Evolutionary conservation across 2,888 invertebrate genomes (phyloP), one percentile per base, ranked within the genome.

Genomic region (Drosophila recens): DNA sequence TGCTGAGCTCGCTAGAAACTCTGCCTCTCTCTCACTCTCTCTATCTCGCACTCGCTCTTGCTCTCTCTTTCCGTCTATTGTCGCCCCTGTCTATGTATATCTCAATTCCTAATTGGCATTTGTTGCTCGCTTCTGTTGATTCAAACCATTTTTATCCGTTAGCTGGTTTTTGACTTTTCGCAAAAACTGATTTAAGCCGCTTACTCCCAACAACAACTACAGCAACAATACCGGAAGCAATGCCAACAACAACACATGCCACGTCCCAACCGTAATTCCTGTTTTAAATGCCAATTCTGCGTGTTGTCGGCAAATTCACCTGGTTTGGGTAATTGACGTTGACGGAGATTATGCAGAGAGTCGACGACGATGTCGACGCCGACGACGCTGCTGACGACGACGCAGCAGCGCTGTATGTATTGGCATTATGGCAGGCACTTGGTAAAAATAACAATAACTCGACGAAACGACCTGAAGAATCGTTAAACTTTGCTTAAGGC

Each of bases 251-350:
- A 62, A 48, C 43, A 33, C 49, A 49, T 38, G 53, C 64, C 23
- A 52, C 64, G 20, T 48, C 70, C 33, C 13, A 46, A 17, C 17
- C 42, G 9, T 54, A 42, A 56, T 54, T 48, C 42, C 38, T 68
- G 58, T 71, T 70, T 68, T 54, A 52, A 87, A 73, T 68, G 70
- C 63, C 76, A 74, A 67, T 82, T 75, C 63, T 66, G 72, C 69
- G 75, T 68, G 63, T 66, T 73, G 53, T 34, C 53, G 17, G 43
- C 58, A 23, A 10, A 43, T n/a, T 30, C 59, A 45, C 36, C 54
- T 72, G 85, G 87, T 75, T 76, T 87, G 90, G 82, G 87, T 87
- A 87, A 87, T 88, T 87, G 90, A 82, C 86, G 88, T 79, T 80
- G 74, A 77, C 70, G 66, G 67, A 80, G 87, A 89, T 87, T 87